Percentiles rank a stretch among this genome's conserved stretches.
phyloP scores from a whole-genome alignment of 1,140 invertebrate genomes.

The Macrocentrus cingulum region DNA sequence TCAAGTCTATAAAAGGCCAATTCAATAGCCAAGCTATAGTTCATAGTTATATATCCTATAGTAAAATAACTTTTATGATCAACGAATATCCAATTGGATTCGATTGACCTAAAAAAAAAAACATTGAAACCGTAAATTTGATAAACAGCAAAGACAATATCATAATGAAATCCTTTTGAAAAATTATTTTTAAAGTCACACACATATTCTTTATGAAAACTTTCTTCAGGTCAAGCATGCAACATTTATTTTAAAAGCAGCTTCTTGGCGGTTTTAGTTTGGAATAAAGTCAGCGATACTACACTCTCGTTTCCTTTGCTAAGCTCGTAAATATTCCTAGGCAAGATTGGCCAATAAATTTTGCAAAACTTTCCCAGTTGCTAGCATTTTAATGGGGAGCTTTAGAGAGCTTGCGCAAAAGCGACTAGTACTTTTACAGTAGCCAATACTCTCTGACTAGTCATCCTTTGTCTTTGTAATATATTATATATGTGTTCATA shows the following conservation, averaged over 20 bases:
- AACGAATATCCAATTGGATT: conserved; percentile 2
- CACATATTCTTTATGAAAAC: conserved; percentile 13
- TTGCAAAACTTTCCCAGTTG: conserved; percentile 36
- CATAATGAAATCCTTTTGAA: background rate
- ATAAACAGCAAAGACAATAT: conserved; percentile 10
- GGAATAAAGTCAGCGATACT: conserved; percentile 31
- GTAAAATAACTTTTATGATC: no score
- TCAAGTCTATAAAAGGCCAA: no score
- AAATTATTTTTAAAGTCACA: background rate
- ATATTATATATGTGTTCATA: no score
- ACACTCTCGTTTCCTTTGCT: conserved; percentile 4
- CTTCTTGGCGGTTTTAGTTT: conserved; percentile 23
- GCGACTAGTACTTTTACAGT: conserved; percentile 4
- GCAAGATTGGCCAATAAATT: conserved; percentile 39
- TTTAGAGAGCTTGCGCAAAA: conserved; percentile 18
- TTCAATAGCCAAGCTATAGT: no score
- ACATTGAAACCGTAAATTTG: background rate
- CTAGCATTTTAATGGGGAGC: conserved; percentile 38
- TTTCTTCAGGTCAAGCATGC: conserved; percentile 31
- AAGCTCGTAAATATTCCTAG: conserved; percentile 38
- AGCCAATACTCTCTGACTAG: no score
- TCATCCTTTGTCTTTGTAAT: no score
- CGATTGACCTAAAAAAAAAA: background rate
- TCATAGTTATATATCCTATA: no score
- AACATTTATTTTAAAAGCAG: conserved; percentile 26